Base-by-base conservation (phyloP, 2,888 invertebrate genomes). In the Amphipyra tragopoginis region DNA sequence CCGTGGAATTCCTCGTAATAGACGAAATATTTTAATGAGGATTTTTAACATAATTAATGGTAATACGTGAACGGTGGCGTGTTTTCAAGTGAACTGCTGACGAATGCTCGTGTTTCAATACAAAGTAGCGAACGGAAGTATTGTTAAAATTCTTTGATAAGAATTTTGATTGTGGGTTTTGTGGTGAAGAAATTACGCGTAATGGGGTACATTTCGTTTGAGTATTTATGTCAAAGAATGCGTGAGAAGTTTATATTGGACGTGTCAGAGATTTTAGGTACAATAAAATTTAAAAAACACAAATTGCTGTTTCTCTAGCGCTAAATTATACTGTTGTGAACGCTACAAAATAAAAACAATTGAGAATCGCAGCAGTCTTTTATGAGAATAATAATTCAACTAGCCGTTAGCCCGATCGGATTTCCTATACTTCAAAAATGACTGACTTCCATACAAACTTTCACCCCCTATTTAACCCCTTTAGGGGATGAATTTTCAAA, bases 1-100 rank as follows among this genome's bases (percentile, higher is more conserved):
- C 58, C 50, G 13, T 44, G 77, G 82, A 90, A 91, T 91, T 87
- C 84, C 78, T 82, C 78, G 89, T 91, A 90, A 91, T 89, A 90
- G 88, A 79, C 79, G 63, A 89, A 90, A 87, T 84, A 93, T 93
- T 93, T 93, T 93, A 93, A 93, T 89, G 92, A 92, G 88, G 81
- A 85, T 86, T 89, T 91, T 88, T 85, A 64, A 72, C 83, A 84
- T 82, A 82, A 79, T 72, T 78, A 81, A 86, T 83, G 85, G 75
- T 86, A 86, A 90, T 86, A 88, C 89, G 90, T 86, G 84, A 87
- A 82, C 79, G 70, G 76, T 80, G 57, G 83, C 82, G 77, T 81
- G 79, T 81, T 86, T 86, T 87, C 84, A 82, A 68, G 79, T 81
- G 83, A 84, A 85, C 77, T 85, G 74, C 75, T 79, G 79, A 72